Percentiles rank a stretch among this genome's conserved stretches.
Evolutionary conservation across 2,113 vertebrate genomes (phyloP).

Genomic region (Ariopsis seemanni): DNA sequence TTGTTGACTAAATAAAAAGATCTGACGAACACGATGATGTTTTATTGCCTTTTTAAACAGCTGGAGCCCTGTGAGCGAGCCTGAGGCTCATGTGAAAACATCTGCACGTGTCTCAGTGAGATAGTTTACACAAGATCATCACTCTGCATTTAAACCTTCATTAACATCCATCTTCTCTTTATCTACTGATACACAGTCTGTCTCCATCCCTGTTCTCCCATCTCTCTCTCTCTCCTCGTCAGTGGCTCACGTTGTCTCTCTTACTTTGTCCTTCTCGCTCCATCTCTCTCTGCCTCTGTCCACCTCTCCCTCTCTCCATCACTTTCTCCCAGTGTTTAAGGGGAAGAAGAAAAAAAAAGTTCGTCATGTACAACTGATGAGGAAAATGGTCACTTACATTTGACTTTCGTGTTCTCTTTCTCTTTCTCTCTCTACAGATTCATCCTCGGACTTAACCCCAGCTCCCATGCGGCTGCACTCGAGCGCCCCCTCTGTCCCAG

Average conservation of each 20-base stretch:
- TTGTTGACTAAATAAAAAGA: background rate
- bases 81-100: background rate
- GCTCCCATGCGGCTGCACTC: slow-evolving; percentile 60
- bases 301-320: background rate
- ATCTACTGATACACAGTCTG: background rate
- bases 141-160: background rate
- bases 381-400: background rate
- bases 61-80: background rate
- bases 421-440: slow-evolving; percentile 80
- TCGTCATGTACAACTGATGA: background rate
- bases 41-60: background rate
- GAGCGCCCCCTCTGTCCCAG: slow-evolving; percentile 73
- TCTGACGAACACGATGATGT: background rate
- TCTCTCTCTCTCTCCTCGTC: background rate
- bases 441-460: slow-evolving; percentile 94
- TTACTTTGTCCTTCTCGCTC: background rate
- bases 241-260: background rate
- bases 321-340: background rate
- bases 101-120: background rate
- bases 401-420: background rate
- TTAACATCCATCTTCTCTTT: background rate
- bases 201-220: background rate
- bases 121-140: background rate
- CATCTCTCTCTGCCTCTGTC: background rate
- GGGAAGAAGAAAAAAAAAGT: too few species aligned